Percentiles rank a stretch among this genome's conserved stretches.
Conservation (phyloP, 2,113 vertebrate genomes). For the Colossoma macropomum region DNA sequence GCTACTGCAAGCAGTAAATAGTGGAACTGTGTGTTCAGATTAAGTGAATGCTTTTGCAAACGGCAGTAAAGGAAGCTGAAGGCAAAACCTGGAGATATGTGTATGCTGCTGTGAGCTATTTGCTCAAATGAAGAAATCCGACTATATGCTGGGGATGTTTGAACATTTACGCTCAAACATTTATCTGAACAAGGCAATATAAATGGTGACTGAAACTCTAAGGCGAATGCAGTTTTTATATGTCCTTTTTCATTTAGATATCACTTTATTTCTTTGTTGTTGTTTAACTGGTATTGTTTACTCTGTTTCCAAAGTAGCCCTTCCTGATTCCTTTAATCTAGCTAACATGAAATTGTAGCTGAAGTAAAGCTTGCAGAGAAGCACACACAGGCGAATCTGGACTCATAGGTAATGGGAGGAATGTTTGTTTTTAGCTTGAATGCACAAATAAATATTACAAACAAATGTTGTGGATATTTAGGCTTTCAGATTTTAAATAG, state of each 20-base stretch:
- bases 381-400: no score
- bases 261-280: background rate
- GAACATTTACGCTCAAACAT: slow-evolving; percentile 24
- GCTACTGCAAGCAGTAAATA: background rate
- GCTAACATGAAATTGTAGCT: no score
- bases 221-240: background rate
- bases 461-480: no score
- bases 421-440: no score
- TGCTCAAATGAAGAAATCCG: slow-evolving; percentile 17
- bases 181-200: slow-evolving; percentile 3
- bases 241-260: background rate
- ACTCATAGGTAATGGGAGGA: no score
- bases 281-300: no score
- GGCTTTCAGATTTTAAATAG: no score
- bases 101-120: slow-evolving; percentile 24
- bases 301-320: no score
- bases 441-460: no score
- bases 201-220: background rate
- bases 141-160: slow-evolving; percentile 26
- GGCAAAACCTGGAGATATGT: slow-evolving; percentile 27
- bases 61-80: background rate
- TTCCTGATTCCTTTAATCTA: no score
- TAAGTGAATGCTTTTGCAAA: slow-evolving; percentile 9
- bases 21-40: background rate
- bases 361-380: no score